A percentile compares a stretch with the other conserved stretches of the same genome.
These are phyloP conservation scores for Agrilus planipennis DNA, from an alignment of 1,140 invertebrate species.

Conservation along the genomic window DNA sequence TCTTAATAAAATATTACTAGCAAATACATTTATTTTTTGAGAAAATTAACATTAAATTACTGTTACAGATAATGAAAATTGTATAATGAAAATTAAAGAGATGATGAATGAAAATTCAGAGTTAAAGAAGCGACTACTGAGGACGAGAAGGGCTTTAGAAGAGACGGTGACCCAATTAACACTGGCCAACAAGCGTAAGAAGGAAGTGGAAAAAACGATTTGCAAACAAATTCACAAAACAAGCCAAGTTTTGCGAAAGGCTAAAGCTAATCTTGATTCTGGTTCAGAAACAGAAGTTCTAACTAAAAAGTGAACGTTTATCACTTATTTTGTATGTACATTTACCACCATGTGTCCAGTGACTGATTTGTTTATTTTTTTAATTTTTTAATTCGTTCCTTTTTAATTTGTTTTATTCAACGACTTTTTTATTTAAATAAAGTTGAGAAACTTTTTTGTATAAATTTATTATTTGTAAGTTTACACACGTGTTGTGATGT, in stretches of 20 bases:
- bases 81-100: constrained; percentile 30
- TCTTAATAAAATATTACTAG: no score
- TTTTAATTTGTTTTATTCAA: no score
- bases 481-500: no score
- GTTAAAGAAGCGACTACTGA: constrained; percentile 40
- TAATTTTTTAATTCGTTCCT: no score
- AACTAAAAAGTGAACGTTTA: constrained; percentile 45
- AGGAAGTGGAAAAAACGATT: constrained; percentile 46
- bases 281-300: constrained; percentile 30
- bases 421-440: no score
- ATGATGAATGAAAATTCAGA: constrained; percentile 45
- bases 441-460: no score
- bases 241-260: constrained; percentile 46
- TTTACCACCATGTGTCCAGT: no score
- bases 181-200: constrained; percentile 43
- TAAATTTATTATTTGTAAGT: no score
- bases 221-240: constrained; percentile 52
- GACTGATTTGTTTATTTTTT: no score
- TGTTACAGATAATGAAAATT: constrained; percentile 21
- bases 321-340: no score
- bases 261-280: constrained; percentile 40
- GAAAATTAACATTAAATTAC: constrained; percentile 5
- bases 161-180: constrained; percentile 44
- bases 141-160: constrained; percentile 44
- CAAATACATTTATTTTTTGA: no score